phyloP scores from a whole-genome alignment of 2,888 invertebrate species.

The Ophion costatus region DNA sequence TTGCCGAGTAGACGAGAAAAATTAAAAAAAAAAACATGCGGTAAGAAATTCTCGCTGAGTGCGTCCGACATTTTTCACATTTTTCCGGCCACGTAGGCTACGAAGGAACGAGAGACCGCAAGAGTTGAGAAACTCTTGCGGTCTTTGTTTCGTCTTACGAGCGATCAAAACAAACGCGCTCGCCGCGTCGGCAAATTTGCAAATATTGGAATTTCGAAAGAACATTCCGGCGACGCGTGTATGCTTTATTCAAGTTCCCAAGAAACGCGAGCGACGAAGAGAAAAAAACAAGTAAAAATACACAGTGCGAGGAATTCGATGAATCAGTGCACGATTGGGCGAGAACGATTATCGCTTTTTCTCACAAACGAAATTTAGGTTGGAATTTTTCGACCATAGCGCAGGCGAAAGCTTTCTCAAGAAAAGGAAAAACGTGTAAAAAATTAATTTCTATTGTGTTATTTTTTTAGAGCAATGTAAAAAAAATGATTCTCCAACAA shows the following conservation, averaged over 20 bases:
- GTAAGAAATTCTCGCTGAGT: background rate
- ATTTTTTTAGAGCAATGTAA: background rate
- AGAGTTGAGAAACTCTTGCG: background rate
- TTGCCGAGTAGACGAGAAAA: background rate
- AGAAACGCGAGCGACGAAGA: background rate
- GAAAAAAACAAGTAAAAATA: background rate
- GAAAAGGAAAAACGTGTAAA: background rate
- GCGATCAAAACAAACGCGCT: constrained; percentile 32
- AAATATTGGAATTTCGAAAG: constrained; percentile 34
- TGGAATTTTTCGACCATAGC: background rate
- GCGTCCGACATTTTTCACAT: background rate
- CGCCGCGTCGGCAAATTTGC: background rate
- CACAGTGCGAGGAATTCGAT: background rate
- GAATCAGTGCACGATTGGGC: constrained; percentile 6
- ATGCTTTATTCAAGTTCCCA: background rate
- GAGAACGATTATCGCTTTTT: background rate
- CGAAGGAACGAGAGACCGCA: background rate
- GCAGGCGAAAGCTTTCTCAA: background rate
- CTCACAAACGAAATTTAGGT: background rate
- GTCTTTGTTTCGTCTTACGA: background rate
- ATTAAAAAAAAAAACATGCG: background rate
- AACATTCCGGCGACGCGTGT: constrained; percentile 19
- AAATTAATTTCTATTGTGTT: background rate
- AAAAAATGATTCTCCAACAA: background rate
- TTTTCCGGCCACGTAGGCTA: background rate